A percentile compares a stretch with the other conserved stretches of the same genome.
Conservation (phyloP, 1,140 invertebrate genomes). For the Subanguina moxae region DNA sequence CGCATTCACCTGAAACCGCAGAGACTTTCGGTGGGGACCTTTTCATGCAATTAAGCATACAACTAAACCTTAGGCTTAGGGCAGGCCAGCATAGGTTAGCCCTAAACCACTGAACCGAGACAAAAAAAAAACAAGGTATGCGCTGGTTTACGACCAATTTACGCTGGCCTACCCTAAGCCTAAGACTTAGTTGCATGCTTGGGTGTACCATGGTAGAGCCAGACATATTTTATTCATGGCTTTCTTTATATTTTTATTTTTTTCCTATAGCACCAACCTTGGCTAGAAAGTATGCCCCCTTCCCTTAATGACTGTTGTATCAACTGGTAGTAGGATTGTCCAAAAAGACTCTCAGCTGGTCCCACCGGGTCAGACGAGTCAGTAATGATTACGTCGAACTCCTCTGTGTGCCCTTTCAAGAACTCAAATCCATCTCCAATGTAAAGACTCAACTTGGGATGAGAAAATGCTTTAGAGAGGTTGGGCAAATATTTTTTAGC, state of each 20-base stretch:
- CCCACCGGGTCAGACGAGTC: conserved; percentile 93
- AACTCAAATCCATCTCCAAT: conserved; percentile 92
- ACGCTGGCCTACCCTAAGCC: too few species aligned
- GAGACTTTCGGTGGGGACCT: too few species aligned
- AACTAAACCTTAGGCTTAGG: too few species aligned
- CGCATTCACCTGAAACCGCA: conserved; percentile 71
- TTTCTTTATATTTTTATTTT: not conserved
- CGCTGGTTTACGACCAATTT: too few species aligned
- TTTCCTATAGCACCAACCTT: conserved; percentile 60
- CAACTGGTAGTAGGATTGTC: conserved; percentile 81
- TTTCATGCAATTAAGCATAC: too few species aligned
- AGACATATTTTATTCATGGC: conserved; percentile 11
- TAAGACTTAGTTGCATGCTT: too few species aligned
- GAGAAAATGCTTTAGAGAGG: conserved; percentile 79
- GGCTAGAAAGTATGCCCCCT: conserved; percentile 81
- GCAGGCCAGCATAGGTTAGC: too few species aligned
- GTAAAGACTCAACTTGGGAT: conserved; percentile 76
- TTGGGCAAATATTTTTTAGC: conserved; percentile 83
- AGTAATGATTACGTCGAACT: conserved; percentile 81
- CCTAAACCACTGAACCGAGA: too few species aligned
- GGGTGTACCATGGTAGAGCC: too few species aligned
- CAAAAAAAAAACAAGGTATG: too few species aligned
- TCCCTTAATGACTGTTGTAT: conserved; percentile 77
- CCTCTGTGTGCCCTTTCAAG: conserved; percentile 75
- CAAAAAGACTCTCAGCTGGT: conserved; percentile 68